Evolutionary conservation across 2,113 vertebrate species (phyloP), one percentile per base, ranked within the genome.

Genomic region (Parus major): DNA sequence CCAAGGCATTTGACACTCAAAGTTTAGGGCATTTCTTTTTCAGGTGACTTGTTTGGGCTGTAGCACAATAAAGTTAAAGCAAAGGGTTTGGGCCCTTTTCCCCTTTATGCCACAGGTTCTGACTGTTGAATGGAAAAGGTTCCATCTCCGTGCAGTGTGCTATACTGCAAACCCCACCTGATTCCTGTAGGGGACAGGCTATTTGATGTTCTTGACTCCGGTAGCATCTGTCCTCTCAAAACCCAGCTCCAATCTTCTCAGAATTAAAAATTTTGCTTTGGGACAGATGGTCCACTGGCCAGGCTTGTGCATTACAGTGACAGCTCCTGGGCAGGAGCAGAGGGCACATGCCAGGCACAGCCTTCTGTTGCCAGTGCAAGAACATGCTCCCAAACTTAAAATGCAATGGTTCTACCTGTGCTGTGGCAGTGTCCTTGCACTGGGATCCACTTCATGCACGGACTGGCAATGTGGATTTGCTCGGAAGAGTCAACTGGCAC

Each of bases 291-390:
- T 47, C 25, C 23, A 2, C 10, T 31, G 78, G 69, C 7, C 10
- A 57, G n/a, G 27, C 69, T 68, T 35, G 8, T 76, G 27, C 39
- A 19, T 80, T 68, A 22, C 6, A 35, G 57, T 42, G 53, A 24
- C 41, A 60, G 16, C 14, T 77, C 36, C 41, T 39, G 64, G 64
- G 25, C 56, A 73, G 88, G 60, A 81, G n/a, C 23, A 68, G 63
- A 1, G 5, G 47, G 41, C n/a, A 49, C 7, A 2, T 13, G 33
- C 8, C 23, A 17, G 35, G n/a, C 35, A n/a, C 25, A 36, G 41
- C 35, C 44, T 28, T 39, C 1, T 7, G 36, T 60, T 55, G 11
- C 15, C 3, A 2, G 0, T 12, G 15, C 35, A 21, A 27, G 39
- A 60, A 39, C 0, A 46, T 11, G 21, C 35, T 86, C 29, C 41